Conservation (phyloP, 1,140 invertebrate species). For the Caerostris darwini region DNA sequence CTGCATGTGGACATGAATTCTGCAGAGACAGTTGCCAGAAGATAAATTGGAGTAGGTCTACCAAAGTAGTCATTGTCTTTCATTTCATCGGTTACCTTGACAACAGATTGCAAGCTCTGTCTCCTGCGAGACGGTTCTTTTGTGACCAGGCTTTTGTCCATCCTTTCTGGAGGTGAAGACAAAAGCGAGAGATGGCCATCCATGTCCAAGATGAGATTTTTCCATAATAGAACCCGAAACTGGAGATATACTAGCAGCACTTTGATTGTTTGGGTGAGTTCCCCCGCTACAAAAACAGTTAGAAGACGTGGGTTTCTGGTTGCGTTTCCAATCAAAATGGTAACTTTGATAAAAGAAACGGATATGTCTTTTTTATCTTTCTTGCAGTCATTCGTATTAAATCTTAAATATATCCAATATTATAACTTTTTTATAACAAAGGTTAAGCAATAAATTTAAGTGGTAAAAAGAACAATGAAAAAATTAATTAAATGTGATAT, state of each 20-base stretch:
- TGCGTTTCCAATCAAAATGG: not conserved
- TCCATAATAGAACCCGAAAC: conserved; percentile 44
- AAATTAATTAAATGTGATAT: too few species aligned
- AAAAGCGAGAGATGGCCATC: not conserved
- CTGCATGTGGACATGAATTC: not conserved
- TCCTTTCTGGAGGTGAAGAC: conserved; percentile 12
- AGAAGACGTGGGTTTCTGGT: not conserved
- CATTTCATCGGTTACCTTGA: conserved; percentile 50
- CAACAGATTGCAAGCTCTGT: conserved; percentile 46
- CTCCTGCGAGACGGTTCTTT: conserved; percentile 17
- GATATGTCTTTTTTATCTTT: not conserved
- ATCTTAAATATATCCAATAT: too few species aligned
- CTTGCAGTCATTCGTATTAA: not conserved
- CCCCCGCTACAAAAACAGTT: not conserved
- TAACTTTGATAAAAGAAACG: not conserved
- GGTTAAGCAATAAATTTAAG: too few species aligned
- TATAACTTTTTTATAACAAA: too few species aligned
- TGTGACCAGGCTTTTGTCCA: conserved; percentile 46
- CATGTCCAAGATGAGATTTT: not conserved
- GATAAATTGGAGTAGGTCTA: conserved; percentile 34
- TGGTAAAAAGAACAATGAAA: too few species aligned
- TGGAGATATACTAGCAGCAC: not conserved
- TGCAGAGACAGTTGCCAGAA: not conserved
- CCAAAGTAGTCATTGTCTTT: conserved; percentile 71
- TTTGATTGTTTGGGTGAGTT: conserved; percentile 45